Evolutionary conservation across 1,140 invertebrate genomes (phyloP), one percentile per base, ranked within the genome.

Genomic region (Leptinotarsa lineolata): DNA sequence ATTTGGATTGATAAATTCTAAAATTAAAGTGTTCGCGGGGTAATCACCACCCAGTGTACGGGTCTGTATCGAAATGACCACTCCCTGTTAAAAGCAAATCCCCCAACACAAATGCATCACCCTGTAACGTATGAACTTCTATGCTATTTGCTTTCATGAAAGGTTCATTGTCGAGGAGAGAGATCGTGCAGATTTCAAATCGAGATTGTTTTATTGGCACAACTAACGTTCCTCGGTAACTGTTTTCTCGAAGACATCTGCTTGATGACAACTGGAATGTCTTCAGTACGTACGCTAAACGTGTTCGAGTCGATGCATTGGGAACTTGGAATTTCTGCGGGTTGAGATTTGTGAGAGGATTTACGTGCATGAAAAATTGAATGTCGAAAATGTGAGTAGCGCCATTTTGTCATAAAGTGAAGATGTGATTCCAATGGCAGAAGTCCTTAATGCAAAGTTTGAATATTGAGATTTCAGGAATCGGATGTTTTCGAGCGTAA

Each of bases 191-290:
- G 22, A 66, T 66, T 46, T 66, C 13, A 66, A 66, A 44, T 66
- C 30, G 30, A 30, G 22, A 66, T 24, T 66, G 64, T 66, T 46
- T 69, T 69, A 69, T 59, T 69, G 30, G 68, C 68, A 59, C 68
- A 69, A 69, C 21, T 69, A 69, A 59, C 68, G 68, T 69, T 69
- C 68, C 21, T 39, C 24, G 45, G n/a, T 58, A 69, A 69, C 68
- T 46, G 68, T 69, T 69, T 3, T 69, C 46, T 59, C 21, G 46
- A 69, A 69, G 68, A 69, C 68, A 69, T 58, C 68, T 69, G 68
- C 68, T 54, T 22, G 68, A 54, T 54, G 48, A 54, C 48, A 58
- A 46, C 68, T 22, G 54, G 6, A 24, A 48, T 22, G 24, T 65
- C 63, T 22, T 24, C 63, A 65, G 63, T 65, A 8, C 16, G 63